Base-by-base conservation (phyloP, 2,113 vertebrate genomes). In the Amia ocellicauda region DNA sequence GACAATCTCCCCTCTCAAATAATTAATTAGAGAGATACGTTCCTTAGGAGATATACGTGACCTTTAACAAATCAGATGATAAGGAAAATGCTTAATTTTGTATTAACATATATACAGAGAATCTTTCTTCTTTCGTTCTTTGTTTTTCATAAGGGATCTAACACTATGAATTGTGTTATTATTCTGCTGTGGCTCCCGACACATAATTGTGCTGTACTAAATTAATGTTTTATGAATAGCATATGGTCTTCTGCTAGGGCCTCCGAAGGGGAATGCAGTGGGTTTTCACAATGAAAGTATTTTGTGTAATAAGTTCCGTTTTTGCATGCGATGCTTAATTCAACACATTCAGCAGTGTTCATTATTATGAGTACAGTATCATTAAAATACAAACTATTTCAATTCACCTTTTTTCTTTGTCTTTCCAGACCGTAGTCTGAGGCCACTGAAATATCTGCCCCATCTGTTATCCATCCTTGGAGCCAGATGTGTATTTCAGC, bases 391-490 rank as follows among this genome's bases (percentile, higher is more conserved):
- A 36, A 50, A 50, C 41, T 49, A 60, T 16, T 54, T 62, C 36
- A n/a, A 26, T 51, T 53, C 28, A 52, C 60, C 26, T 41, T 7
- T 23, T 40, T 53, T 42, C 42, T 5, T 54, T 63, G 22, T 16
- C 47, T 20, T 58, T 62, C 56, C 24, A 23, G 49, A 19, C 26
- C 36, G 42, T 22, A 49, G 50, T 3, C 20, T 43, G 28, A 28
- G 36, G 49, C 47, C 51, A 22, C 26, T 26, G 1, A 24, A 56
- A 41, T n/a, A 24, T 23, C 17, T 16, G 5, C 2, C 2, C 63
- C 62, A 72, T 69, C 66, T 72, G 70, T 64, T 72, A 47, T 17
- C 55, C 58, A 66, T 72, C 66, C 60, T 42, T 13, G 26, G 11
- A 52, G 51, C 62, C 62, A 69, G 54, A 69, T 66, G 52, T 28